Evolutionary conservation across 2,888 invertebrate species (phyloP), one percentile per base, ranked within the genome.

Genomic region (Eudasyphora cyanicolor): DNA sequence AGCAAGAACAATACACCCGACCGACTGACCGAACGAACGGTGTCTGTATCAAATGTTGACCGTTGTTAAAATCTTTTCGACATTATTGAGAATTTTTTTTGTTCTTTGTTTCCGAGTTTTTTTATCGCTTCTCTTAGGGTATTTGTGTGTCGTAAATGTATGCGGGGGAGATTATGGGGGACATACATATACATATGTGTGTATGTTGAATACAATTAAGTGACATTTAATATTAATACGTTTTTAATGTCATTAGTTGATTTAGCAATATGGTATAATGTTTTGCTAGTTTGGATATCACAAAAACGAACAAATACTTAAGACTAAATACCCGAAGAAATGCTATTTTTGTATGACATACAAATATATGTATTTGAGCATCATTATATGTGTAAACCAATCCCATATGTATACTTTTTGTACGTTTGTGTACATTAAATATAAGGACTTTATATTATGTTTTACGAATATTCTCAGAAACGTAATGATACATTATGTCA

Each of bases 181-280:
- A n/a, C n/a, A n/a, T n/a, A n/a, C n/a, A n/a, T n/a, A 27, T 21
- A 21, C 29, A 60, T 71, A 51, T 38, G 38, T 4, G 21, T 62
- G 10, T 57, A n/a, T 49, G 69, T 79, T n/a, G 35, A 62, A 76
- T 51, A 71, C 62, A 79, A 75, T 75, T 49, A 76, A 80, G 62
- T 76, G 70, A 29, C 81, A 76, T 81, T 64, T 67, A 80, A 80
- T 80, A 71, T 76, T 71, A 76, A 80, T 76, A 38, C 51, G 70
- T 42, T 24, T 76, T 76, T 76, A 80, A 76, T 80, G 54, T 64
- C 71, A 76, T 80, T 54, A 51, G 80, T 51, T 80, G 42, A 76
- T 81, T 67, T 76, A 75, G 60, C 35, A 76, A 70, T 27, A 69
- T 27, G 17, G 32, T 49, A 35, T 62, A 49, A 79, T 74, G 29